These are phyloP conservation scores for Ellobius talpinus DNA, from an alignment of 2,113 vertebrate genomes.

Conservation along the genomic window DNA sequence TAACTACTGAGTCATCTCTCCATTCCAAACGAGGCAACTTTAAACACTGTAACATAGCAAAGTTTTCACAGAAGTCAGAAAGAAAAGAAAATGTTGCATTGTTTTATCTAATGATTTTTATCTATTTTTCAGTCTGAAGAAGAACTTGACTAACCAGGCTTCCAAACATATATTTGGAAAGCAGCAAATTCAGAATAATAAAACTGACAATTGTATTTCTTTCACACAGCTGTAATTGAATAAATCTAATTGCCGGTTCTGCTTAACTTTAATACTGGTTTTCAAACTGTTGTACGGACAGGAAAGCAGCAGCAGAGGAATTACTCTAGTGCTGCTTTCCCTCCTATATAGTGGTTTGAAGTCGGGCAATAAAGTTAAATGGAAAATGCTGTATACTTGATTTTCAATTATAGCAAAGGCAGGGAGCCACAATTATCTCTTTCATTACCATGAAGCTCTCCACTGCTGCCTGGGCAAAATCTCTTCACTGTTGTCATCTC, in stretches of 20 bases:
- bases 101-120: slow-evolving; percentile 42
- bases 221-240: slow-evolving; percentile 74
- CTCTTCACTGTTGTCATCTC: slow-evolving; percentile 78
- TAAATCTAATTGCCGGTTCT: slow-evolving; percentile 83
- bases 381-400: slow-evolving; percentile 82
- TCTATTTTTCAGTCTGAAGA: slow-evolving; percentile 30
- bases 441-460: slow-evolving; percentile 84
- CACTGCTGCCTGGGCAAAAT: slow-evolving; percentile 76
- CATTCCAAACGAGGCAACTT: background rate
- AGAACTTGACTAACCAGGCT: slow-evolving; percentile 63
- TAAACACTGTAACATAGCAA: background rate
- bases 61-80: slow-evolving; percentile 48
- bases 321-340: slow-evolving; percentile 79
- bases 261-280: slow-evolving; percentile 80
- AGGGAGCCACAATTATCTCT: slow-evolving; percentile 87
- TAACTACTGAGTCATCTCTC: background rate
- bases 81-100: slow-evolving; percentile 44
- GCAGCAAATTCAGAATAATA: slow-evolving; percentile 66
- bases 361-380: slow-evolving; percentile 88
- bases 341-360: slow-evolving; percentile 82
- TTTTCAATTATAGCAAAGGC: slow-evolving; percentile 88
- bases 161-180: slow-evolving; percentile 80
- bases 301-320: slow-evolving; percentile 76
- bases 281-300: slow-evolving; percentile 81
- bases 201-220: slow-evolving; percentile 80